Evolutionary conservation across 2,113 vertebrate genomes (phyloP), one percentile per base, ranked within the genome.

Genomic region (Callipepla californica): DNA sequence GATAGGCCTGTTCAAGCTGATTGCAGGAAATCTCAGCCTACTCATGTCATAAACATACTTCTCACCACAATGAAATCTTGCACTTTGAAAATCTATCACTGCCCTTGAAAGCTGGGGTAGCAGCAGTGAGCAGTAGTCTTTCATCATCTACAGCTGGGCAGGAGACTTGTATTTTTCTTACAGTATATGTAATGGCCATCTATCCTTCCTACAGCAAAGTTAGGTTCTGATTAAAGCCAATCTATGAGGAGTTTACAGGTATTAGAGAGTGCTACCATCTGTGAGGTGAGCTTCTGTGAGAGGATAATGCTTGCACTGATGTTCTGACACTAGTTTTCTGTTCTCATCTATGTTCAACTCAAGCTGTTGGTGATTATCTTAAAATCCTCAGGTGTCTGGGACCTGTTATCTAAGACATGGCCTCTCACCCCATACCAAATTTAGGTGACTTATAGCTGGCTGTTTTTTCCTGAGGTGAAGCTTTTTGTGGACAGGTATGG

Each of bases 331-430:
- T 21, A 5, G 69, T 92, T 87, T 68, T 87, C 61, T 89, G 36
- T 61, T 89, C 76, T 65, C 72, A 65, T 75, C 65, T 82, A 94
- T 79, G 85, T 95, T 75, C 81, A 72, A 30, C 57, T 80, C 87
- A 94, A 91, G 87, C 93, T 96, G 87, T 63, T 88, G 91, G 68
- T 87, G 79, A 90, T 94, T 94, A 91, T 85, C 68, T 72, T 80
- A 70, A 85, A 96, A 95, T 75, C 76, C 68, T 25, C n/a, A 47
- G 30, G 2, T 77, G 85, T 80, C 93, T 96, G 95, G 87, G 89
- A 74, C 87, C 70, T 2, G 61, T 83, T 96, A 68, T 25, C 47
- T 57, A 51, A 87, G 79, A 40, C 20, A 22, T 4, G 22, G 57
- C 47, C 42, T 89, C 59, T 91, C 48, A 40, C 47, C 61, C 55